Percentiles rank a stretch among this genome's conserved stretches.
Evolutionary conservation across 2,888 invertebrate species (phyloP).

Genomic region (Lagria hirta): DNA sequence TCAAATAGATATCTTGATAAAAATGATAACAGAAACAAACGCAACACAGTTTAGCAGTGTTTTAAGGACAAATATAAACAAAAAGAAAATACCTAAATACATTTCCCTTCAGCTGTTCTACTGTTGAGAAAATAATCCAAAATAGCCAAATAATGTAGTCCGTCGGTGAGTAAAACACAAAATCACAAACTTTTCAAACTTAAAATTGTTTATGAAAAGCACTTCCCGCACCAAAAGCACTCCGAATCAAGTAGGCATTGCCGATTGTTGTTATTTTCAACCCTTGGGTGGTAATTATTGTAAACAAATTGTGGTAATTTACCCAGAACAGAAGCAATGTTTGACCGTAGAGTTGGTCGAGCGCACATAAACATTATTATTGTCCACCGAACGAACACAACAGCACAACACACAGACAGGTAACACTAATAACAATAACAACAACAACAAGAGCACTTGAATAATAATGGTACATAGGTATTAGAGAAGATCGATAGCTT

Average conservation of each 20-base stretch:
- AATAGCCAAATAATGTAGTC: no score
- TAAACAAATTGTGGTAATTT: constrained; percentile 18
- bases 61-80: constrained; percentile 8
- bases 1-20: no score
- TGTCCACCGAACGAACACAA: no score
- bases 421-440: no score
- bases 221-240: constrained; percentile 7
- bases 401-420: constrained; percentile 13
- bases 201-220: constrained; percentile 4
- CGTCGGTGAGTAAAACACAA: constrained; percentile 12
- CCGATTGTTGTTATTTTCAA: no score
- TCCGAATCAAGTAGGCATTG: constrained; percentile 7
- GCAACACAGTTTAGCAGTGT: not conserved
- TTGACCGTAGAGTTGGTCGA: constrained; percentile 11
- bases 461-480: no score
- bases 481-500: no score
- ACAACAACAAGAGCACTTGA: no score
- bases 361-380: constrained; percentile 10
- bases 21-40: no score
- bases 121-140: constrained; percentile 16
- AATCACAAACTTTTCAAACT: constrained; percentile 3
- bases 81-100: constrained; percentile 17
- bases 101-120: constrained; percentile 12
- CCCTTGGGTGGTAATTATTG: no score
- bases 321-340: constrained; percentile 9